These are phyloP conservation scores for Coreius guichenoti DNA, from an alignment of 2,797 vertebrate genomes.

Conservation along the genomic window DNA sequence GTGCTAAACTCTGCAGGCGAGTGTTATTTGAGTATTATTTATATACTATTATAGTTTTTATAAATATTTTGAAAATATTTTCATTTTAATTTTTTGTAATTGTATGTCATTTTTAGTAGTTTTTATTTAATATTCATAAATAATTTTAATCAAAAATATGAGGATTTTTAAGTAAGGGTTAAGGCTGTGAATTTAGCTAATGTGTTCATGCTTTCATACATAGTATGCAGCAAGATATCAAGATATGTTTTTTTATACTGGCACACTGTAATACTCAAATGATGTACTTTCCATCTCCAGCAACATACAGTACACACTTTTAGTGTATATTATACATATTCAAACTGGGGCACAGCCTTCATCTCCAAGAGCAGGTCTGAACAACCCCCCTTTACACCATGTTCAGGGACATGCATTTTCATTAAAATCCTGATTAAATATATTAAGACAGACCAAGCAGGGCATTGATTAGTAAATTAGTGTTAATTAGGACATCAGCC, in stretches of 20 bases:
- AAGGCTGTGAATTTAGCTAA: not conserved
- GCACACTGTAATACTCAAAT: not conserved
- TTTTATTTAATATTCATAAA: not conserved
- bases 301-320: not conserved
- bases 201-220: not conserved
- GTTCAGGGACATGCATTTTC: not conserved
- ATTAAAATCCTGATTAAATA: not conserved
- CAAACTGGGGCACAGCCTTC: not conserved
- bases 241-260: not conserved
- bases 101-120: not conserved
- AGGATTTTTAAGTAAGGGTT: not conserved
- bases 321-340: not conserved
- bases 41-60: not conserved
- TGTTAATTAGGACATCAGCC: not conserved
- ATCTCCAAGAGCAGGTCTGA: not conserved
- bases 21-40: not conserved
- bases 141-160: not conserved
- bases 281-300: not conserved
- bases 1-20: not conserved
- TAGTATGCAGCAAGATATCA: not conserved
- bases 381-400: not conserved
- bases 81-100: not conserved
- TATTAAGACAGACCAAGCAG: not conserved
- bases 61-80: not conserved
- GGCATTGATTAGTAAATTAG: slow-evolving; percentile 2